Base-by-base conservation (phyloP, 2,888 invertebrate genomes). In the Ormyrus nitidulus region DNA sequence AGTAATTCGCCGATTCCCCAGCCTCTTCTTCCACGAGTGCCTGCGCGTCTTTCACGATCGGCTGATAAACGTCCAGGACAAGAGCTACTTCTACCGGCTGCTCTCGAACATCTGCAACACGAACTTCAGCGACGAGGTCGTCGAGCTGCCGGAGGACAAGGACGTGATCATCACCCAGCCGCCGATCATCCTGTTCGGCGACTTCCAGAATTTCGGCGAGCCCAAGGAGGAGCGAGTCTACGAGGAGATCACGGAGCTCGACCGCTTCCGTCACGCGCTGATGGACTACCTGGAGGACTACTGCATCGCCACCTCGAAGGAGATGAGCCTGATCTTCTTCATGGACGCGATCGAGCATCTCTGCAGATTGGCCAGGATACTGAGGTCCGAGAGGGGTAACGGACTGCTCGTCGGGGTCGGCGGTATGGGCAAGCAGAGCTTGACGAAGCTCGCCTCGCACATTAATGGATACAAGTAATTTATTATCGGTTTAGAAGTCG, bases 31-130 rank as follows among this genome's bases (percentile, higher is more conserved):
- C 84, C 98, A 98, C 88, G 98, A 98, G 91, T 96, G 97, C 79
- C 93, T 97, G 77, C 93, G 98, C 48, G 97, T 98, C 2, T 98
- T 97, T 89, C 97, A 97, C 90, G 98, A 98, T 89, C 95, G 98
- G 0, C 91, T 98, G 44, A 95, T 96, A 77, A 96, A 97, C 87
- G 90, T 93, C 13, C 93, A 95, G 84, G 98, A 98, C 89, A 95
- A 96, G 88, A 93, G 92, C 46, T 95, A 96, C 89, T 96, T 98
- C 86, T 95, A 94, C 87, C 92, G 92, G 64, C 91, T 96, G 13
- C 94, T 98, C 92, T 91, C 92, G 62, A 92, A 92, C 13, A 93
- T 94, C 11, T 97, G 94, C 89, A 90, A 91, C 82, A 93, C 92
- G 87, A 93, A 92, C 86, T 96, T 94, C 89, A 93, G 92, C 81